Percentiles rank a stretch among this genome's conserved stretches.
phyloP scores from a whole-genome alignment of 2,888 invertebrate genomes.

The Mactromeris polynyma region DNA sequence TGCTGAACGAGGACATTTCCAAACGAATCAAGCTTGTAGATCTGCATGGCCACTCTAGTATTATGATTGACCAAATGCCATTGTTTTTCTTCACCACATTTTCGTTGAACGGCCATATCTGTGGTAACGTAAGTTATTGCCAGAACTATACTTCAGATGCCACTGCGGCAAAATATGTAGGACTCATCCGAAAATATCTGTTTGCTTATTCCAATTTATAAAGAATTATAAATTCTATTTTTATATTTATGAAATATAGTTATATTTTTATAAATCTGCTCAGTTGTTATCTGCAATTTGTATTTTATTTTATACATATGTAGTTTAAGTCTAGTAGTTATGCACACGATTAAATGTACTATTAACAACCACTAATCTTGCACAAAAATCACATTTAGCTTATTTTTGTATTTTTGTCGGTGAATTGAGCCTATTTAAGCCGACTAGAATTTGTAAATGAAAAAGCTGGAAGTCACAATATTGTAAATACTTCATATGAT shows the following conservation, averaged over 20 bases:
- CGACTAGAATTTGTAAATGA: not conserved
- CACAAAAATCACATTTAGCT: too few species aligned
- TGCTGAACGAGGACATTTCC: constrained; percentile 58
- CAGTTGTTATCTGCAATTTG: not conserved
- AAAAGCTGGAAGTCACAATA: not conserved
- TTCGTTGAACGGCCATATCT: constrained; percentile 57
- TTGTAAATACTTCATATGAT: not conserved
- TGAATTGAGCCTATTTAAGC: too few species aligned
- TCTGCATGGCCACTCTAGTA: constrained; percentile 65
- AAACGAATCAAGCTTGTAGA: constrained; percentile 56
- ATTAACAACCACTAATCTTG: too few species aligned
- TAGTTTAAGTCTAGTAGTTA: too few species aligned
- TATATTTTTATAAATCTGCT: not conserved
- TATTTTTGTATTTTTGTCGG: too few species aligned
- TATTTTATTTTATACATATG: too few species aligned
- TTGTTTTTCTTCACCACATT: constrained; percentile 68
- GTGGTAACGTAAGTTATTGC: constrained; percentile 68
- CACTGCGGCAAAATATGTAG: constrained; percentile 64
- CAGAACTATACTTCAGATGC: constrained; percentile 63
- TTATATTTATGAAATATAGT: not conserved
- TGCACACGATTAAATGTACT: too few species aligned
- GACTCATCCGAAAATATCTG: constrained; percentile 53
- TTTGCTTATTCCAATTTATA: constrained; percentile 47
- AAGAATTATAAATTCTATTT: not conserved
- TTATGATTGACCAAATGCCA: constrained; percentile 70